A percentile compares a stretch with the other conserved stretches of the same genome.
Conservation (phyloP, 2,888 invertebrate genomes). For the Aphelenchoides bicaudatus region DNA sequence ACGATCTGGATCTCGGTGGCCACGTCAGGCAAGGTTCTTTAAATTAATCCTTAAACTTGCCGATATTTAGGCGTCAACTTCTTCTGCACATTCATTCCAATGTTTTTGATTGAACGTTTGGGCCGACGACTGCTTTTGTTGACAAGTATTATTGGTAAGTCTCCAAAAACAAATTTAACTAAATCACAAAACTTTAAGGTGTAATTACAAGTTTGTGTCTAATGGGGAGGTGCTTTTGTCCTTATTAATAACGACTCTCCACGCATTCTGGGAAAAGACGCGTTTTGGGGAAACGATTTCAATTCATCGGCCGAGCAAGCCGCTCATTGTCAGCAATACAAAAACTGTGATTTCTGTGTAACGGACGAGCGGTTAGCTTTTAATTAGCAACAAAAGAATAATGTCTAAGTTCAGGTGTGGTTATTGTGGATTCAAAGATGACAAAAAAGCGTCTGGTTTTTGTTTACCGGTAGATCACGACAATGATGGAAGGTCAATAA, state of each 20-base stretch:
- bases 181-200: no score
- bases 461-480: slow-evolving; percentile 37
- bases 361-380: no score
- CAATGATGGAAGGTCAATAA: slow-evolving; percentile 6
- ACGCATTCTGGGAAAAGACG: not conserved
- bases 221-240: slow-evolving; percentile 51
- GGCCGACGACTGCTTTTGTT: slow-evolving; percentile 50
- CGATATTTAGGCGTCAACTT: slow-evolving; percentile 34
- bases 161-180: no score
- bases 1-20: slow-evolving; percentile 52
- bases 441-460: slow-evolving; percentile 32
- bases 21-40: slow-evolving; percentile 36
- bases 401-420: no score
- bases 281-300: not conserved
- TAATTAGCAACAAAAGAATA: no score
- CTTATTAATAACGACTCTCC: slow-evolving; percentile 43
- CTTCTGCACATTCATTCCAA: slow-evolving; percentile 46
- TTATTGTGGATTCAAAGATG: slow-evolving; percentile 37
- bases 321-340: slow-evolving; percentile 19
- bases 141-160: slow-evolving; percentile 47
- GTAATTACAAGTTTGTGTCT: slow-evolving; percentile 38
- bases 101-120: slow-evolving; percentile 42
- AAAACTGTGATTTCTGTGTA: slow-evolving; percentile 63
- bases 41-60: slow-evolving; percentile 41
- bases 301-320: not conserved